Percentiles rank a stretch among this genome's conserved stretches.
phyloP scores from a whole-genome alignment of 2,113 vertebrate genomes.

The Callocephalon fimbriatum region DNA sequence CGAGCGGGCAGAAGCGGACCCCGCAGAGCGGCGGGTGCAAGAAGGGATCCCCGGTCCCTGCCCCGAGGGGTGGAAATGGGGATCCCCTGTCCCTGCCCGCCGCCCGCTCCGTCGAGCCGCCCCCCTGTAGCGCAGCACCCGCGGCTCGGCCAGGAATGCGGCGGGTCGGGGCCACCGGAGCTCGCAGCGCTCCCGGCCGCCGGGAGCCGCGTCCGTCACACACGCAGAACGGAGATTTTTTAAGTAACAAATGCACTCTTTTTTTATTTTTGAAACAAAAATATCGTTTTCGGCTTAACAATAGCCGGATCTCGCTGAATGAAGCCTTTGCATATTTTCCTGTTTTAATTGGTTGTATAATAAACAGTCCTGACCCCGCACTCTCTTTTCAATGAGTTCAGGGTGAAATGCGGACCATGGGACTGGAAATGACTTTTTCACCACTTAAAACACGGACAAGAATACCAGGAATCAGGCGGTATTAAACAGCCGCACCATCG shows the following conservation, averaged over 20 bases:
- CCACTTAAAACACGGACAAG: slow-evolving; percentile 80
- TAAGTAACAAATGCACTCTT: slow-evolving; percentile 58
- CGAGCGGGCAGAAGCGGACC: neutral
- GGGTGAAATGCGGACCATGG: slow-evolving; percentile 78
- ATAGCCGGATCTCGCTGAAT: slow-evolving; percentile 92
- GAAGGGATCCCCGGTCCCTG: neutral
- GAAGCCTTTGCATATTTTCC: slow-evolving; percentile 93
- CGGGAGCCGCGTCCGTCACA: neutral
- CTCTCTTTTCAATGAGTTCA: slow-evolving; percentile 82
- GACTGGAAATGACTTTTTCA: slow-evolving; percentile 82
- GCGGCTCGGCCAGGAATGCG: neutral
- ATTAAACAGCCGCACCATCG: slow-evolving; percentile 62
- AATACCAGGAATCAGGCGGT: slow-evolving; percentile 81
- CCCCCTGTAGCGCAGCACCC: neutral
- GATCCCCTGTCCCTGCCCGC: too few species aligned
- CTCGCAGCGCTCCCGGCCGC: neutral
- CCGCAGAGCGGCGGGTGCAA: neutral
- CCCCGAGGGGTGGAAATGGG: too few species aligned
- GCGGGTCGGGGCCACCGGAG: neutral
- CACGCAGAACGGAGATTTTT: slow-evolving; percentile 38
- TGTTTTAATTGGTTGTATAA: slow-evolving; percentile 89
- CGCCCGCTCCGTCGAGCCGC: neutral
- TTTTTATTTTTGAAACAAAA: slow-evolving; percentile 81
- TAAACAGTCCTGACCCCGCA: slow-evolving; percentile 89
- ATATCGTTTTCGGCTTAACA: slow-evolving; percentile 85